Conservation (phyloP, 2,797 vertebrate species). For the Psittacula derbiana region DNA sequence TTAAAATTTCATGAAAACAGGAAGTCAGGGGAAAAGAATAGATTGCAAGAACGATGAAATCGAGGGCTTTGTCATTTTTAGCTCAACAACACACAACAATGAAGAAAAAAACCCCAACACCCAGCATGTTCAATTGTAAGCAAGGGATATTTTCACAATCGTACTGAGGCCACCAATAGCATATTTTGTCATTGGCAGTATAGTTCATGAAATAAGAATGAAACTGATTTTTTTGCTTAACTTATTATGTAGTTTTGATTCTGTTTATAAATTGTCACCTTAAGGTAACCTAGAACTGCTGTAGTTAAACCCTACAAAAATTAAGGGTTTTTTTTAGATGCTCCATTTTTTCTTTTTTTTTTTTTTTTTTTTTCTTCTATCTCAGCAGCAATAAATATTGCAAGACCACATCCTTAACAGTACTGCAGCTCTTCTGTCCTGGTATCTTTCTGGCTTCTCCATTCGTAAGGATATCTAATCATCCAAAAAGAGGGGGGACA, state of each 20-base stretch:
- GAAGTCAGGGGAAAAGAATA: slow-evolving; percentile 81
- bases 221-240: slow-evolving; percentile 49
- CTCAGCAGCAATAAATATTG: slow-evolving; percentile 48
- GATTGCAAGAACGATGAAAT: slow-evolving; percentile 79
- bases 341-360: not conserved
- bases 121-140: slow-evolving; percentile 66
- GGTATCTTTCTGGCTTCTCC: slow-evolving; percentile 44
- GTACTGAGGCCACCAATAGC: slow-evolving; percentile 54
- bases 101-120: slow-evolving; percentile 10
- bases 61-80: slow-evolving; percentile 82
- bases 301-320: slow-evolving; percentile 7
- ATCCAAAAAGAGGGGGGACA: not conserved
- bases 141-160: slow-evolving; percentile 73
- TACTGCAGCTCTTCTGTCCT: not conserved
- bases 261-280: slow-evolving; percentile 67
- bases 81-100: slow-evolving; percentile 68
- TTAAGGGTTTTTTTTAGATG: not conserved
- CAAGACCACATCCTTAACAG: not conserved
- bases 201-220: slow-evolving; percentile 62
- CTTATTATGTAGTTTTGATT: slow-evolving; percentile 67
- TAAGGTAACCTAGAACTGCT: slow-evolving; percentile 53
- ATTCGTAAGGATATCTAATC: slow-evolving; percentile 67
- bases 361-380: slow-evolving; percentile 37
- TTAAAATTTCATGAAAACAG: slow-evolving; percentile 95
- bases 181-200: slow-evolving; percentile 70